Evolutionary conservation across 2,797 vertebrate genomes (phyloP).

Genomic region (Potorous gilbertii): DNA sequence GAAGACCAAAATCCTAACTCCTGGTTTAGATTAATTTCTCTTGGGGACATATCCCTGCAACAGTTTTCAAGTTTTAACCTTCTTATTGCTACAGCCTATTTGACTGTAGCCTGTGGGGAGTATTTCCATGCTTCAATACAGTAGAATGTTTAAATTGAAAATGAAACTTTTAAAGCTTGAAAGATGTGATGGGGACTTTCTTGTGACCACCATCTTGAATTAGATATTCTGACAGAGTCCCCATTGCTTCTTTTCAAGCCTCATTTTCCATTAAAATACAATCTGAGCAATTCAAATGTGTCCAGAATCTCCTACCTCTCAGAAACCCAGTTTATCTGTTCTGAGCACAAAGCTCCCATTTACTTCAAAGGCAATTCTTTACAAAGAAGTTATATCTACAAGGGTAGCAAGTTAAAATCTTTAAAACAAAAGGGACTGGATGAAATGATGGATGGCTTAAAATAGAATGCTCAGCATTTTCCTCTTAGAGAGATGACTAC

Average conservation of each 20-base stretch:
- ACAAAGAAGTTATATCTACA: slow-evolving; percentile 19
- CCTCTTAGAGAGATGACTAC: background rate
- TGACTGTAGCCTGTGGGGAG: slow-evolving; percentile 64
- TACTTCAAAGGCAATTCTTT: slow-evolving; percentile 47
- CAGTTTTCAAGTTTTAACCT: slow-evolving; percentile 60
- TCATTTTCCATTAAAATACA: slow-evolving; percentile 72
- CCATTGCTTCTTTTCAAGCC: slow-evolving; percentile 61
- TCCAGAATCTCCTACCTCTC: slow-evolving; percentile 48
- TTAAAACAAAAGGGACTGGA: slow-evolving; percentile 16
- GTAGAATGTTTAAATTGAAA: slow-evolving; percentile 73
- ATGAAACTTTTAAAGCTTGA: slow-evolving; percentile 70
- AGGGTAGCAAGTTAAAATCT: background rate
- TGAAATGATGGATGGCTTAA: background rate
- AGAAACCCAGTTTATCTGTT: slow-evolving; percentile 54
- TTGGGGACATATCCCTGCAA: slow-evolving; percentile 58
- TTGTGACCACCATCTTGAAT: slow-evolving; percentile 68
- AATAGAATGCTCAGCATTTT: background rate
- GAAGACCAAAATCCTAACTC: slow-evolving; percentile 61
- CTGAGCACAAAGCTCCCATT: slow-evolving; percentile 33
- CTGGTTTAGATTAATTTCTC: slow-evolving; percentile 69
- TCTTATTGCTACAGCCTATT: slow-evolving; percentile 57
- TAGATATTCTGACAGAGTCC: slow-evolving; percentile 42
- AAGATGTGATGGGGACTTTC: slow-evolving; percentile 26
- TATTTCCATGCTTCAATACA: slow-evolving; percentile 66
- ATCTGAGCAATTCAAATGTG: slow-evolving; percentile 52